Conservation (phyloP, 2,797 vertebrate species). For the Typhlichthys eigenmanni region DNA sequence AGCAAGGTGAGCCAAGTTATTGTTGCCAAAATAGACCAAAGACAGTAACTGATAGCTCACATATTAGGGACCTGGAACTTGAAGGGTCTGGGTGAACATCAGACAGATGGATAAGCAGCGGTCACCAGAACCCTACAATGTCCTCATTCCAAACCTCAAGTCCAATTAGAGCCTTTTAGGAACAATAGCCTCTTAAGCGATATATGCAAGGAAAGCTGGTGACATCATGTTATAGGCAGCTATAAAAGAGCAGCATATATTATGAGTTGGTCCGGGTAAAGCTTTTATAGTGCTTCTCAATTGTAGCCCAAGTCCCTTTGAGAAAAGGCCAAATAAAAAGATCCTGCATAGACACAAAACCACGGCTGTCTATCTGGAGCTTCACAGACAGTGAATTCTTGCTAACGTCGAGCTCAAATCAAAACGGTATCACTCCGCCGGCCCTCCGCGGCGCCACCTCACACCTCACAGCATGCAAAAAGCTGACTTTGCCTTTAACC, state of each 20-base stretch:
- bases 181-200: neutral
- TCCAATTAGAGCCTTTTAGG: neutral
- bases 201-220: neutral
- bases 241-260: neutral
- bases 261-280: conserved; percentile 1
- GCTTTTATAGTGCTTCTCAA: conserved; percentile 9
- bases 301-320: conserved; percentile 1
- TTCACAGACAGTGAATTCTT: conserved; percentile 12
- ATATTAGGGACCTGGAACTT: conserved; percentile 4
- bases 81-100: conserved; percentile 4
- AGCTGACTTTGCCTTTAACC: neutral
- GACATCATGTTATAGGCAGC: conserved; percentile 2
- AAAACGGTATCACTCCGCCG: too few relatives aligned
- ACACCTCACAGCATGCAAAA: too few relatives aligned
- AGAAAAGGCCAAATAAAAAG: conserved; percentile 1
- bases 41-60: conserved; percentile 20
- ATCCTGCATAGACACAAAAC: conserved; percentile 7
- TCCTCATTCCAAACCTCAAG: conserved; percentile 5
- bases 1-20: neutral
- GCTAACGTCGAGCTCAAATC: too few relatives aligned
- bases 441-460: too few relatives aligned
- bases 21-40: conserved; percentile 23
- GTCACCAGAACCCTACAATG: conserved; percentile 13
- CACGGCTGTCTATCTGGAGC: neutral
- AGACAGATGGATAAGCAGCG: conserved; percentile 23